Percentiles rank a stretch among this genome's conserved stretches.
Evolutionary conservation across 2,797 vertebrate species (phyloP).

Genomic region (Eulemur mongoz): DNA sequence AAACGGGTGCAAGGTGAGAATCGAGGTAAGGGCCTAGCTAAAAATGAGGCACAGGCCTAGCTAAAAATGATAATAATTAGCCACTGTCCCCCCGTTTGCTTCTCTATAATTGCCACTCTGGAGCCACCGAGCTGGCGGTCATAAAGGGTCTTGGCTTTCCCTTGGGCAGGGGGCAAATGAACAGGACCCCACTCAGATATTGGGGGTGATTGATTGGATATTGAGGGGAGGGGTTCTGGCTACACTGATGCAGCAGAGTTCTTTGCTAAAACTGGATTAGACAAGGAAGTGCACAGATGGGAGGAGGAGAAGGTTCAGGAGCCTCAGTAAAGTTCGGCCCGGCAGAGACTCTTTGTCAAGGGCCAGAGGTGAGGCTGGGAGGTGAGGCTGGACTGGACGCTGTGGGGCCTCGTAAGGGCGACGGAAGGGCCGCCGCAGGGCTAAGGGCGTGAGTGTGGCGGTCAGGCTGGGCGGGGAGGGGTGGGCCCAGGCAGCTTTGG

Average conservation of each 20-base stretch:
- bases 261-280: neutral
- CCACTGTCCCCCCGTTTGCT: too few relatives aligned
- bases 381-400: neutral
- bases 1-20: too few relatives aligned
- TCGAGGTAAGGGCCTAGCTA: too few relatives aligned
- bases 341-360: neutral
- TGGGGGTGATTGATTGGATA: neutral
- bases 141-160: too few relatives aligned
- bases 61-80: too few relatives aligned
- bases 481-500: neutral
- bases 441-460: neutral
- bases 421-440: neutral
- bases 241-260: neutral
- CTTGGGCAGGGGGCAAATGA: too few relatives aligned
- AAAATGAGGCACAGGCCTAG: too few relatives aligned
- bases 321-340: neutral
- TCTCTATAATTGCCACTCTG: too few relatives aligned
- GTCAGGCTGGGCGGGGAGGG: neutral
- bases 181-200: neutral
- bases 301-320: neutral
- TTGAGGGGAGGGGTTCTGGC: neutral
- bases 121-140: too few relatives aligned
- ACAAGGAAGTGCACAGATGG: neutral
- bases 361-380: neutral
- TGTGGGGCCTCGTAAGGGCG: rapidly evolving